phyloP scores from a whole-genome alignment of 2,797 vertebrate genomes.

The Setipinna tenuifilis region DNA sequence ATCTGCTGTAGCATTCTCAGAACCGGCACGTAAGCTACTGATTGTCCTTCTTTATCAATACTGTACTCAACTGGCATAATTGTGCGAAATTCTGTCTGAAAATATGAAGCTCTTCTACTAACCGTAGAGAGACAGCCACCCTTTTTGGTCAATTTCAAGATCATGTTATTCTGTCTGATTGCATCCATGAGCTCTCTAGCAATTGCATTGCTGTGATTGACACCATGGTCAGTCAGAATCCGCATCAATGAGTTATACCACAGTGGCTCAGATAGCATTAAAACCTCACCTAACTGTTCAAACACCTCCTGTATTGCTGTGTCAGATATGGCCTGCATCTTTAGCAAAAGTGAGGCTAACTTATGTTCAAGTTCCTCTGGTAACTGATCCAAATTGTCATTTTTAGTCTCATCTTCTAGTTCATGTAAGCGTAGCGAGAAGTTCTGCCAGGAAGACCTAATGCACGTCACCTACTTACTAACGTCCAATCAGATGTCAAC shows the following conservation, averaged over 20 bases:
- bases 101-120: conserved; percentile 30
- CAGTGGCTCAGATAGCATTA: conserved; percentile 26
- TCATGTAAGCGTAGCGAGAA: too few relatives aligned
- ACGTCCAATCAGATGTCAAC: too few relatives aligned
- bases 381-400: background rate
- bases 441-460: too few relatives aligned
- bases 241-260: background rate
- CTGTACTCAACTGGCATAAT: conserved; percentile 27
- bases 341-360: conserved; percentile 27
- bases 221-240: background rate
- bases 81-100: conserved; percentile 29
- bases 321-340: conserved; percentile 28
- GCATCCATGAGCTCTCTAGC: conserved; percentile 8
- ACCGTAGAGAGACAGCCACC: conserved; percentile 20
- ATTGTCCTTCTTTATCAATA: conserved; percentile 10
- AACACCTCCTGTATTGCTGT: conserved; percentile 35
- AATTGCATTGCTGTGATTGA: background rate
- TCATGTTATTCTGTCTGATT: conserved; percentile 25
- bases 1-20: conserved; percentile 32
- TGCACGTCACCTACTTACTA: too few relatives aligned
- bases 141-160: conserved; percentile 10
- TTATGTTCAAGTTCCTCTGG: background rate
- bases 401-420: too few relatives aligned
- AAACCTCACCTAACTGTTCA: conserved; percentile 32
- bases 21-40: conserved; percentile 30